These are phyloP conservation scores for Cochlearius cochlearius DNA, from an alignment of 2,113 vertebrate species.

Conservation along the genomic window DNA sequence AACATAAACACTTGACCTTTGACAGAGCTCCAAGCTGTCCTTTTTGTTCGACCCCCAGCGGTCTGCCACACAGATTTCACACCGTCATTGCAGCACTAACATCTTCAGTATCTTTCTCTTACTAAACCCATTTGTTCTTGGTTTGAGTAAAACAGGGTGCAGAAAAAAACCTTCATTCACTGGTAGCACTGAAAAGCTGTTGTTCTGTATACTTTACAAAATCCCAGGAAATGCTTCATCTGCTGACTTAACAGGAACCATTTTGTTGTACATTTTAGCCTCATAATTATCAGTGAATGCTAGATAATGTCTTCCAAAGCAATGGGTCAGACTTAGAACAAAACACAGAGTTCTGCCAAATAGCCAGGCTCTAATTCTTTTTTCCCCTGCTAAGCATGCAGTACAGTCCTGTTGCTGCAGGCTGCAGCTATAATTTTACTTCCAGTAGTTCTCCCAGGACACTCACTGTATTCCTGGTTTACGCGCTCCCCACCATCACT, in stretches of 20 bases:
- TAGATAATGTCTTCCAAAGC: neutral
- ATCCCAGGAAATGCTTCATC: neutral
- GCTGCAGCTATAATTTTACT: neutral
- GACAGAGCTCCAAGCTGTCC: neutral
- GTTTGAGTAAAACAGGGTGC: neutral
- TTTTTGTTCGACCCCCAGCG: neutral
- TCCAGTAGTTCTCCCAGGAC: neutral
- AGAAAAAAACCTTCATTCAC: neutral
- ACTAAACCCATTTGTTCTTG: neutral
- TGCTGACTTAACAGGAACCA: neutral
- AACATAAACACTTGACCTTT: neutral
- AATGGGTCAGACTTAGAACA: neutral
- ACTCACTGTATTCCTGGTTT: neutral
- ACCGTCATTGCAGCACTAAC: neutral
- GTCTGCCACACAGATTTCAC: neutral
- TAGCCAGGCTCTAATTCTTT: neutral
- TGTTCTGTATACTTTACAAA: neutral
- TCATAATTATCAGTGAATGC: neutral
- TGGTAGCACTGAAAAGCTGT: neutral
- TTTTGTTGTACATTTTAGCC: neutral
- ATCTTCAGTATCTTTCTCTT: neutral
- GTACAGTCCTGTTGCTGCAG: neutral
- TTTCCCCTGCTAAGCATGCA: neutral
- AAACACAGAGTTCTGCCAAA: neutral
- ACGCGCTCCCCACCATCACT: neutral